Evolutionary conservation across 2,113 vertebrate species (phyloP), one percentile per base, ranked within the genome.

Genomic region (Malurus alboscapulatus): DNA sequence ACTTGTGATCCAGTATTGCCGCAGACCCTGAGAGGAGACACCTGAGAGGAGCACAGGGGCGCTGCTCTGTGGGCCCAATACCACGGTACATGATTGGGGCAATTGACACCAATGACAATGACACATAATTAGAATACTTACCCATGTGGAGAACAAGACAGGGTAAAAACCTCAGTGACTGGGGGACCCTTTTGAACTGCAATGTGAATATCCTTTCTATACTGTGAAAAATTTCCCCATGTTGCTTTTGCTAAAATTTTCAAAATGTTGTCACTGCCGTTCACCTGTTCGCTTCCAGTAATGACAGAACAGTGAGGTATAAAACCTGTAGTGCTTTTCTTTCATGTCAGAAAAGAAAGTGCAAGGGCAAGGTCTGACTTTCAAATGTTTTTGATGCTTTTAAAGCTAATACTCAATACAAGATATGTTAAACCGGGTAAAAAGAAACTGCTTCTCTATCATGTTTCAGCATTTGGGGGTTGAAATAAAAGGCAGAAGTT

Each of bases 401-500:
- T 76, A 79, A 79, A 72, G 45, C 11, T 25, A 89, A 32, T 32
- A 59, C 21, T 42, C 13, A 68, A 51, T n/a, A 47, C 7, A 65
- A 21, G 38, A 2, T 26, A 58, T 19, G 25, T 36, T 63, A 67
- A 48, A 84, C 4, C 11, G 14, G 16, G 62, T 87, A 61, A 61
- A 80, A 94, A 71, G 25, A 84, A 75, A 57, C 30, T 16, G 67
- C 4, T 68, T 85, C 22, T 83, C 25, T 84, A 62, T 26, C 50
- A 58, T 2, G 2, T 87, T 93, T 89, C 78, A 90, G 45, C 27
- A 69, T 24, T 34, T 63, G 48, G 17, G 17, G 8, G 18, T 73
- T 76, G 32, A 93, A 90, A 83, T 40, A 66, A 18, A 80, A 88
- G 67, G 34, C 55, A 76, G 50, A 85, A 50, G 73, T 92, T 83